Base-by-base conservation (phyloP, 2,797 vertebrate genomes). In the Telmatherina bonti region DNA sequence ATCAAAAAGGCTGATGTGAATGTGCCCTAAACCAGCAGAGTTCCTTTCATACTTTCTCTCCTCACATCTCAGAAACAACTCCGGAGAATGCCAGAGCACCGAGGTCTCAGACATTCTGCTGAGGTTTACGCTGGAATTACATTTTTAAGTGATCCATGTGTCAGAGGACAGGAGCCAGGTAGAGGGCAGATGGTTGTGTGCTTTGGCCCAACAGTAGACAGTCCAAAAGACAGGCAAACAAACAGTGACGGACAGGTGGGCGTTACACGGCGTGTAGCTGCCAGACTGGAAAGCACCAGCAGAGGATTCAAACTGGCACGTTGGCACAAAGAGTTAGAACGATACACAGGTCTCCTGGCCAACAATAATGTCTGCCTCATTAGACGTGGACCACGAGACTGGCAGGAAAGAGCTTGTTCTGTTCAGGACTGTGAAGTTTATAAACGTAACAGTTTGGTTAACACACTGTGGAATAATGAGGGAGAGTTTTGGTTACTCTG, bases 291-390 rank as follows among this genome's bases (percentile, higher is more conserved):
- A 72, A 83, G 83, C 80, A 67, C 76, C 61, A 68, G 71, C 45
- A 7, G 47, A 85, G 63, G 73, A 76, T 74, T 72, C 78, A 60
- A 82, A 86, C 55, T 85, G 83, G 82, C 88, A 87, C 82, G 67
- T 85, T 90, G 85, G 89, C 91, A 85, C 49, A 0, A 27, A 64
- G 33, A 11, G n/a, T 59, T 4, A 55, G 63, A 70, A 75, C 60
- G 16, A 69, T 13, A 30, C 47, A 31, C 56, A 5, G 41, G 75
- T 53, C 33, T 43, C 45, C 61, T 2, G 0, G 85, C 90, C 90
- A 91, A 91, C 75, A 89, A 85, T 79, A 89, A 87, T 26, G 76
- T 83, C 85, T 72, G 81, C 81, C 84, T 87, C 84, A 85, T 90
- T 90, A 90, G 84, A 80, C 76, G 57, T 55, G 67, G 51, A 88